A percentile compares a stretch with the other conserved stretches of the same genome.
Conservation (phyloP, 2,888 invertebrate genomes). For the Drosophila emarginata region DNA sequence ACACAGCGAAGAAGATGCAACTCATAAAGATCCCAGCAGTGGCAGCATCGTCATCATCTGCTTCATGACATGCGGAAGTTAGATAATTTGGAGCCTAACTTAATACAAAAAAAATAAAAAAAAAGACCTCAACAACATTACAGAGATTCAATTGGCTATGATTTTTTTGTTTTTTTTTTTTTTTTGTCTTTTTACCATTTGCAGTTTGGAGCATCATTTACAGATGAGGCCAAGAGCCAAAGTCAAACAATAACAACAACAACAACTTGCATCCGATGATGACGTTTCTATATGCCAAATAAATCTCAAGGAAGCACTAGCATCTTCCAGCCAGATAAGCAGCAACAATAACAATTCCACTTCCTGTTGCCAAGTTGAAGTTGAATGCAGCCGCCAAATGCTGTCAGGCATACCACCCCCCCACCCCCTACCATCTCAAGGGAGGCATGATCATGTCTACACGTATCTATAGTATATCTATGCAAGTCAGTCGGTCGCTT, state of each 20-base stretch:
- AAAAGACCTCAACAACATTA: constrained; percentile 8
- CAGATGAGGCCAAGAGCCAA: constrained; percentile 62
- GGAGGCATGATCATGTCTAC: constrained; percentile 7
- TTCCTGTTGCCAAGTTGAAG: constrained; percentile 72
- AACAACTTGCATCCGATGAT: constrained; percentile 46
- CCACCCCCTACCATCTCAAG: constrained; percentile 21
- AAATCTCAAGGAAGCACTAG: constrained; percentile 79
- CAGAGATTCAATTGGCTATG: constrained; percentile 21
- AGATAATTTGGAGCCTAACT: constrained; percentile 59
- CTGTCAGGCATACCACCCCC: not conserved
- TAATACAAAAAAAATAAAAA: constrained; percentile 14
- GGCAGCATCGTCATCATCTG: not conserved
- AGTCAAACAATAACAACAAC: constrained; percentile 52
- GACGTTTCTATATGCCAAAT: constrained; percentile 60
- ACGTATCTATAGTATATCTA: constrained; percentile 13
- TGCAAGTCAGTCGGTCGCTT: constrained; percentile 76
- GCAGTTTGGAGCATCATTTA: constrained; percentile 17
- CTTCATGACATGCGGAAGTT: constrained; percentile 75
- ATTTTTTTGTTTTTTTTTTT: no score
- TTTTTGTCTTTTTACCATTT: not conserved
- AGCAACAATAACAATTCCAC: constrained; percentile 67
- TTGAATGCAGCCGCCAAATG: constrained; percentile 51
- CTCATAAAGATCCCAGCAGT: constrained; percentile 60
- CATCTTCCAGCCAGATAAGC: constrained; percentile 68
- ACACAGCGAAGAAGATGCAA: constrained; percentile 65